These are phyloP conservation scores for Papilio xuthus DNA, from an alignment of 1,140 invertebrate species.

Conservation along the genomic window DNA sequence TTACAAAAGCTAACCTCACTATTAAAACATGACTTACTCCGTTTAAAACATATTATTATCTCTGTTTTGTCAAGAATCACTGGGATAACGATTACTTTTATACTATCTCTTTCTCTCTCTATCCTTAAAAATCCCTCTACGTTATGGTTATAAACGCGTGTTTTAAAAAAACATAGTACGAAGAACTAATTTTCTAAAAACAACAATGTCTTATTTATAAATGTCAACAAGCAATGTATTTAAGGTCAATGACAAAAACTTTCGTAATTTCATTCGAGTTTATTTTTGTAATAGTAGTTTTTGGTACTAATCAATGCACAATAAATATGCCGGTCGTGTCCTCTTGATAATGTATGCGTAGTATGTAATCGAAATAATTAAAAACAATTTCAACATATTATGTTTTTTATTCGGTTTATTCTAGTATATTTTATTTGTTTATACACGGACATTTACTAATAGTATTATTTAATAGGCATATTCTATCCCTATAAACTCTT, in stretches of 20 bases:
- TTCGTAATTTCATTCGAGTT: slow-evolving; percentile 10
- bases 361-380: slow-evolving; percentile 3
- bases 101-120: no score
- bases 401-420: background rate
- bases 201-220: background rate
- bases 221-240: background rate
- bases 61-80: no score
- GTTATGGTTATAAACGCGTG: no score
- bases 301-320: background rate
- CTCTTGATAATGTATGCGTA: background rate
- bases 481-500: no score
- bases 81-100: no score
- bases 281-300: background rate
- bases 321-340: slow-evolving; percentile 12
- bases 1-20: no score
- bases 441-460: no score
- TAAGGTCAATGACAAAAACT: background rate
- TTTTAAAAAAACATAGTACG: background rate
- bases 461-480: no score
- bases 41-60: no score
- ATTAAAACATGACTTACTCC: no score
- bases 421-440: background rate
- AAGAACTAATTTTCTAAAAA: background rate
- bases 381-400: background rate
- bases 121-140: no score